Evolutionary conservation across 2,888 invertebrate genomes (phyloP).

Genomic region (Operophtera brumata): DNA sequence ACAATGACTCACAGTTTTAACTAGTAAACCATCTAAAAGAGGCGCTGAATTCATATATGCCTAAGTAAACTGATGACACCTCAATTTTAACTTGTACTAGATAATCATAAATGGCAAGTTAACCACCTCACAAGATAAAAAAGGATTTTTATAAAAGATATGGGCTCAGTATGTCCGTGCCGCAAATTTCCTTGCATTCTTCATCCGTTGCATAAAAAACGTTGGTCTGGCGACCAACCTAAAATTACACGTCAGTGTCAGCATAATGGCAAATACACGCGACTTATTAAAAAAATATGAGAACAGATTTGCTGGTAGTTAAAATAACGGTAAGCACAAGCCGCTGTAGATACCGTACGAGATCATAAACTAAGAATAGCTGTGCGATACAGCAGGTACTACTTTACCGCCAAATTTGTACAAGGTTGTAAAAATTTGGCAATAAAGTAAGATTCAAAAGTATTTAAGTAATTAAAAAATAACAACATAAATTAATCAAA

Average conservation of each 20-base stretch:
- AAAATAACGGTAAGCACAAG: slow-evolving; percentile 64
- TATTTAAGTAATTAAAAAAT: too few species aligned
- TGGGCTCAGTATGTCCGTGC: too few species aligned
- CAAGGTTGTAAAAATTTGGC: too few species aligned
- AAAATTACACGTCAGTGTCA: not conserved
- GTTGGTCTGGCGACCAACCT: too few species aligned
- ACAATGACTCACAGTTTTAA: slow-evolving; percentile 19
- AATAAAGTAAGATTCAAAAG: too few species aligned
- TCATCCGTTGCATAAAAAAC: too few species aligned
- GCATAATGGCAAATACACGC: too few species aligned
- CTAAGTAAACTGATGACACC: slow-evolving; percentile 40
- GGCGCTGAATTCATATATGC: slow-evolving; percentile 50
- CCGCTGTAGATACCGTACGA: slow-evolving; percentile 74
- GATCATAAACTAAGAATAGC: slow-evolving; percentile 59
- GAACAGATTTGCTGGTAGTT: slow-evolving; percentile 46
- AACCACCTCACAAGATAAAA: not conserved
- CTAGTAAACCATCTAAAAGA: slow-evolving; percentile 32
- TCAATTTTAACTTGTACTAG: not conserved
- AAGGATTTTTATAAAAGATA: too few species aligned
- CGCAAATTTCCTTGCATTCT: too few species aligned
- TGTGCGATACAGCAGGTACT: slow-evolving; percentile 41
- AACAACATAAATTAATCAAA: too few species aligned
- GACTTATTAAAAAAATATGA: too few species aligned
- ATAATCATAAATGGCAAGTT: not conserved
- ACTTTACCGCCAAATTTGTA: slow-evolving; percentile 41